These are phyloP conservation scores for Pseudomugil gertrudae DNA, from an alignment of 2,797 vertebrate species.

Conservation along the genomic window DNA sequence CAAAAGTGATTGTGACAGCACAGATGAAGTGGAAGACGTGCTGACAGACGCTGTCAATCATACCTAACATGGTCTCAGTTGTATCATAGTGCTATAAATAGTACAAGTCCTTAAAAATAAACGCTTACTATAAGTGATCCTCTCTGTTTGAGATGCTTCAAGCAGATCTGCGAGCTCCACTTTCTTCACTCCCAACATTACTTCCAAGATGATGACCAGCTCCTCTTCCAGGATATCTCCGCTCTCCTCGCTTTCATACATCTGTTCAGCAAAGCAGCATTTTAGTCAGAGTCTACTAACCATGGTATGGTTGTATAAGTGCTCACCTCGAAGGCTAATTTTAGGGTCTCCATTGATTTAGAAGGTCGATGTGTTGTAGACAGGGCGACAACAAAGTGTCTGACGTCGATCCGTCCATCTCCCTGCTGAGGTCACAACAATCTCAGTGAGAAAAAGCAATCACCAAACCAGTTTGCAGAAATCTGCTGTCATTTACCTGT, in stretches of 20 bases:
- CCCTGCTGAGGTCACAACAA: constrained; percentile 70
- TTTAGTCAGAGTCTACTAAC: background rate
- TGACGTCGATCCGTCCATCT: constrained; percentile 84
- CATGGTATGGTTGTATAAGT: rapidly evolving
- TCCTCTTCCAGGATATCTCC: constrained; percentile 81
- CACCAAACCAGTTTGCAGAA: background rate
- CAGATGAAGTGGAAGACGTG: constrained; percentile 1
- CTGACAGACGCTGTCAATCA: constrained; percentile 40
- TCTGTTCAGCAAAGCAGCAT: constrained; percentile 65
- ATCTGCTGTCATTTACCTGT: no score
- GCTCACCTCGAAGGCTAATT: constrained; percentile 87
- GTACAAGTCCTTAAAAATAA: background rate
- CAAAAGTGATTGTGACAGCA: constrained; percentile 23
- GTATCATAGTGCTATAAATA: background rate
- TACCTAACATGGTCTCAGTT: constrained; percentile 10
- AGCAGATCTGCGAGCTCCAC: constrained; percentile 83
- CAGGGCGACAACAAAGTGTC: constrained; percentile 87
- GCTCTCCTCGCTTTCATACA: constrained; percentile 84
- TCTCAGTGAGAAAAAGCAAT: background rate
- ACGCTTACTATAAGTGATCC: constrained; percentile 87
- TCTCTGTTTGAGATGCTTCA: constrained; percentile 70
- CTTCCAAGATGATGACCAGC: constrained; percentile 86
- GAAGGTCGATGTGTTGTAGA: constrained; percentile 89
- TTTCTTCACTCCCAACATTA: constrained; percentile 87
- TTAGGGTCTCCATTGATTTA: constrained; percentile 88